phyloP scores from a whole-genome alignment of 2,888 invertebrate genomes.

The Thysanoteuthis rhombus region DNA sequence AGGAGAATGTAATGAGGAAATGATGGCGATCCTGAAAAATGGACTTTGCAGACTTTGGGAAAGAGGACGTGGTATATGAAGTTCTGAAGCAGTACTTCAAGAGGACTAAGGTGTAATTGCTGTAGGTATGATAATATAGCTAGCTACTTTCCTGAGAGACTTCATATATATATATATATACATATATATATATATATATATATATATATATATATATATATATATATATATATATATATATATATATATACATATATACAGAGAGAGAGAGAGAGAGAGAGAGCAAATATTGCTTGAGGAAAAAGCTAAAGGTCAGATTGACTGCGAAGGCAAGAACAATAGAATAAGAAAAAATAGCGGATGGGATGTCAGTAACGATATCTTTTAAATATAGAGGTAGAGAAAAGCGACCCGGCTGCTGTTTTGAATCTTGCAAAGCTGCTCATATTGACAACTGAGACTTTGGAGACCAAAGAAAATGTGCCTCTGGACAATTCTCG shows the following conservation, averaged over 20 bases:
- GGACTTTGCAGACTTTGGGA: too few relatives aligned
- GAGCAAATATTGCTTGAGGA: neutral
- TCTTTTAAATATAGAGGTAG: neutral
- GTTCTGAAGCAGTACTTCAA: too few relatives aligned
- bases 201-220: neutral
- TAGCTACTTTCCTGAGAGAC: too few relatives aligned
- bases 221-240: neutral
- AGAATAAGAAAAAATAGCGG: neutral
- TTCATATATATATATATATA: too few relatives aligned
- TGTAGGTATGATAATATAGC: too few relatives aligned
- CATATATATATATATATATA: neutral
- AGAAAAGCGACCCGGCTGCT: neutral
- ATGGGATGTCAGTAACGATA: too few relatives aligned
- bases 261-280: neutral
- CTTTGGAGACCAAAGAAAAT: neutral
- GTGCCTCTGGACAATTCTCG: neutral
- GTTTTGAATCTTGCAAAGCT: neutral
- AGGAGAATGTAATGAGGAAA: too few relatives aligned
- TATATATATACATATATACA: too few relatives aligned
- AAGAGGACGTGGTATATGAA: too few relatives aligned
- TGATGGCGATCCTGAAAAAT: too few relatives aligned
- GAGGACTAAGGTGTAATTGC: too few relatives aligned
- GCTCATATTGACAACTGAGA: neutral
- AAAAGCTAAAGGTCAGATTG: neutral
- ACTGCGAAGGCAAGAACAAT: neutral